Base-by-base conservation (phyloP, 1,140 invertebrate species). In the Micrasema longulum region DNA sequence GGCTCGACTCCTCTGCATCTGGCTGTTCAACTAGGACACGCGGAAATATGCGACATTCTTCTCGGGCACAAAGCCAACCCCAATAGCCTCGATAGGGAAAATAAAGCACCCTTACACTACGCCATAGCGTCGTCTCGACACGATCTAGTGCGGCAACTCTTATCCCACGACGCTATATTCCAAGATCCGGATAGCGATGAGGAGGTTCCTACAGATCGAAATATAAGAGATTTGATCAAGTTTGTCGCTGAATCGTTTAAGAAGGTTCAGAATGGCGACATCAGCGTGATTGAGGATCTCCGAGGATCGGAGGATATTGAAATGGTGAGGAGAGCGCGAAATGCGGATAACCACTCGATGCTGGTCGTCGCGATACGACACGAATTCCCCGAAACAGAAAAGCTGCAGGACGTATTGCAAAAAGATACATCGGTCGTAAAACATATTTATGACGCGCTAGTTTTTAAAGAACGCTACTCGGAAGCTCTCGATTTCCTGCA, bases 21-120 rank as follows among this genome's bases (percentile, higher is more conserved):
- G 12, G 55, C 55, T 22, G 35, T 14, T 3, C 14, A 31, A 14
- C 14, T 36, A 10, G 36, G 22, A 11, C 36, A 16, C 14, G 14
- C n/a, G 3, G 26, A 22, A 1, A 18, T 38, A 16, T 60, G 55
- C 16, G 35, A 60, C 7, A 36, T 38, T 16, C 20, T 60, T 16
- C 55, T 1, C 9, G 18, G 14, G 6, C 38, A 60, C 55, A 60
- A 60, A 3, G 55, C 55, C 38, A 38, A 60, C 18, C 55, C 31
- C 9, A 60, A 60, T 14, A 16, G 14, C 20, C 26, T 60, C 6
- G 35, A 31, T 36, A 41, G 38, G 9, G 6, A 3, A 11, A 18
- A 18, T 16, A 20, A 20, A 10, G 36, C 55, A 7, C 55, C 55
- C 0, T 22, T 60, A 11, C 55, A 60, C 20, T 60, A 20, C 36